Conservation (phyloP, 2,888 invertebrate genomes). For the Drosophila heteroneura region DNA sequence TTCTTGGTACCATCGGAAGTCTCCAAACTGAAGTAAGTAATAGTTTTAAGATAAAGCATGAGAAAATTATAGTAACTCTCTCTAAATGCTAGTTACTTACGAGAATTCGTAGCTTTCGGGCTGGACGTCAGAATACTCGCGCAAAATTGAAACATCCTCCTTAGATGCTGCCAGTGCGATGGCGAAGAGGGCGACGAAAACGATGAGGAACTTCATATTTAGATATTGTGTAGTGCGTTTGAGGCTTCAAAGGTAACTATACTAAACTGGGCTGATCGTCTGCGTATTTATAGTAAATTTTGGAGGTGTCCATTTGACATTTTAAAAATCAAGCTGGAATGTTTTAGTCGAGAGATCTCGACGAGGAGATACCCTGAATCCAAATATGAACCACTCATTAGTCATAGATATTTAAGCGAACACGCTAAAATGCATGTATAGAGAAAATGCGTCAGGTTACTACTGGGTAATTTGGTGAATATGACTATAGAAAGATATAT, state of each 20-base stretch:
- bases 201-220: conserved; percentile 75
- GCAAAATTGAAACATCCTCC: background rate
- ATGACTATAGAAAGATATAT: background rate
- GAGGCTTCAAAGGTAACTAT: conserved; percentile 57
- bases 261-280: background rate
- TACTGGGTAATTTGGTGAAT: background rate
- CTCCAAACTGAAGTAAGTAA: background rate
- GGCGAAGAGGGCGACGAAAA: conserved; percentile 77
- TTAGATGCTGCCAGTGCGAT: conserved; percentile 67
- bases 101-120: conserved; percentile 86
- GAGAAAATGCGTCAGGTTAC: background rate
- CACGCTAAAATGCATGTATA: background rate
- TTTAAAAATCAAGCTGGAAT: background rate
- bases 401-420: background rate
- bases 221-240: conserved; percentile 37
- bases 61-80: conserved; percentile 30
- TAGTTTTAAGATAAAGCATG: background rate
- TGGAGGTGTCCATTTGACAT: background rate
- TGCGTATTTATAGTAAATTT: conserved; percentile 36
- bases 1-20: conserved; percentile 13
- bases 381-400: too few species aligned
- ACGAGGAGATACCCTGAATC: background rate
- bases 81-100: conserved; percentile 12
- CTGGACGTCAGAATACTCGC: conserved; percentile 75
- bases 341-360: background rate